Percentiles rank a stretch among this genome's conserved stretches.
phyloP scores from a whole-genome alignment of 1,140 invertebrate species.

The Monochamus saltuarius region DNA sequence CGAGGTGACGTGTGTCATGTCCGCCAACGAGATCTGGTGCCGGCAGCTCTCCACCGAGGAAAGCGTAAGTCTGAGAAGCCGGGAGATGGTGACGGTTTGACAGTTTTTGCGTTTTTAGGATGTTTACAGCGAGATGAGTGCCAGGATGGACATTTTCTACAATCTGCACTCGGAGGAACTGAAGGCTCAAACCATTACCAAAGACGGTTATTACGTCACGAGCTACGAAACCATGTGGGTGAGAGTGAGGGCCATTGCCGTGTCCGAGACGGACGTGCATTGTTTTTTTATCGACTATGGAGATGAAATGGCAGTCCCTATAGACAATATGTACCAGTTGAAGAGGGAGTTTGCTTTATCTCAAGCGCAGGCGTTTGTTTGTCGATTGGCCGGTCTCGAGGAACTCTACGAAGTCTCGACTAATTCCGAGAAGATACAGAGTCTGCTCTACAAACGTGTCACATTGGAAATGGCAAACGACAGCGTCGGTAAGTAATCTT shows the following conservation, averaged over 20 bases:
- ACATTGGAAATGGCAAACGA: slow-evolving; percentile 32
- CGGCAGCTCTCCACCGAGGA: slow-evolving; percentile 40
- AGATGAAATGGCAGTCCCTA: slow-evolving; percentile 57
- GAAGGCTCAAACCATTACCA: slow-evolving; percentile 18
- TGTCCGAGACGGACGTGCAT: slow-evolving; percentile 46
- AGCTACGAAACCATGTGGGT: slow-evolving; percentile 61
- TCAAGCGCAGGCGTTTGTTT: slow-evolving; percentile 61
- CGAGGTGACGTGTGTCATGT: slow-evolving; percentile 42
- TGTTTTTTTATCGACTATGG: slow-evolving; percentile 67
- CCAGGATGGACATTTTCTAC: slow-evolving; percentile 60
- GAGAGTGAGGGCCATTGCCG: slow-evolving; percentile 58
- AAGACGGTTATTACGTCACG: slow-evolving; percentile 60
- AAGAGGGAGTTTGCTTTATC: slow-evolving; percentile 58
- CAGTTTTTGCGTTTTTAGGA: slow-evolving; percentile 51
- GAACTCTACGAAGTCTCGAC: slow-evolving; percentile 52
- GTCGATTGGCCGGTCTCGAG: slow-evolving; percentile 62
- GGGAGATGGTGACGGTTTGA: background rate
- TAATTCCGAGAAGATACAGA: slow-evolving; percentile 33
- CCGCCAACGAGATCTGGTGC: slow-evolving; percentile 49
- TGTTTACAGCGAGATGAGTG: slow-evolving; percentile 54
- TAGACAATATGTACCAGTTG: slow-evolving; percentile 56
- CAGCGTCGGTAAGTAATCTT: slow-evolving; percentile 27
- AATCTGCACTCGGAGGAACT: slow-evolving; percentile 30
- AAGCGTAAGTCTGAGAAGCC: slow-evolving; percentile 33
- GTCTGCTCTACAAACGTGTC: slow-evolving; percentile 25